Conservation (phyloP, 2,888 invertebrate genomes). For the Dichetophora obliterata region DNA sequence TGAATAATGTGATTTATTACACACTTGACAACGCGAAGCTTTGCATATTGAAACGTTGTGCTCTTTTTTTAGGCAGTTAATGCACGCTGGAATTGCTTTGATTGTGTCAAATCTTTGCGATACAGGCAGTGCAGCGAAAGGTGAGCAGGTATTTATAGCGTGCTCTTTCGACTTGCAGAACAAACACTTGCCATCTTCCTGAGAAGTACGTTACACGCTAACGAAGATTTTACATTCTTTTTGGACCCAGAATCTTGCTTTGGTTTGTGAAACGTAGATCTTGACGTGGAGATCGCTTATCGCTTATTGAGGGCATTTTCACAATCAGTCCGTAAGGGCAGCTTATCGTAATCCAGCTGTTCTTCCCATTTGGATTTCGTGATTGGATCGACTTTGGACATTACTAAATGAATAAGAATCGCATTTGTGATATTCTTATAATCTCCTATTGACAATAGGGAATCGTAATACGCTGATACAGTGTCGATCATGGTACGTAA, state of each 20-base stretch:
- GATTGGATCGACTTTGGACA: conserved; percentile 41
- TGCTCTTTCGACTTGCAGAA: conserved; percentile 17
- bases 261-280: background rate
- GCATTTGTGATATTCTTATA: conserved; percentile 46
- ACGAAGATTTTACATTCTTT: conserved; percentile 10
- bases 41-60: too few species aligned
- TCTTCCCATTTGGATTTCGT: conserved; percentile 41
- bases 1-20: background rate
- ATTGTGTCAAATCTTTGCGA: conserved; percentile 14
- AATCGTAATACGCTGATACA: conserved; percentile 44
- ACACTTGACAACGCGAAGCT: background rate
- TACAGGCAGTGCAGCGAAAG: background rate
- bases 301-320: conserved; percentile 40
- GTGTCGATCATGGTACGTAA: conserved; percentile 46
- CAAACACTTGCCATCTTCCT: background rate
- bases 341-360: conserved; percentile 38
- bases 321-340: conserved; percentile 42
- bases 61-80: conserved; percentile 6
- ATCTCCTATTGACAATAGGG: conserved; percentile 44
- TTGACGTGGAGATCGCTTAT: conserved; percentile 24
- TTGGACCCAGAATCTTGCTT: background rate
- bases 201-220: background rate
- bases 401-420: conserved; percentile 46
- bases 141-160: background rate
- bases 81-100: conserved; percentile 8